phyloP scores from a whole-genome alignment of 2,113 vertebrate species.

The Stegostoma tigrinum region DNA sequence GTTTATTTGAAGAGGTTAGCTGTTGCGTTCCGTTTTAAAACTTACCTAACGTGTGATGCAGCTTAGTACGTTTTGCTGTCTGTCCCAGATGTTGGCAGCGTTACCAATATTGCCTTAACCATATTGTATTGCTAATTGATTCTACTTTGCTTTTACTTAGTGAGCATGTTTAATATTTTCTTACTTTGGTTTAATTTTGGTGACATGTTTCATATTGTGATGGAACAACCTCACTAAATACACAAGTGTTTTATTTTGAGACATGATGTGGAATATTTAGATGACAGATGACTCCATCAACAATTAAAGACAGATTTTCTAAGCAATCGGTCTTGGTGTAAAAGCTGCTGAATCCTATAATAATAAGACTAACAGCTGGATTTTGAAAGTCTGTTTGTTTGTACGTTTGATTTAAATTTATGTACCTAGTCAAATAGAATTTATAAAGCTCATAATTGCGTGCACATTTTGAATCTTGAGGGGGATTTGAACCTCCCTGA shows the following conservation, averaged over 20 bases:
- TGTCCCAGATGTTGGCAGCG: not conserved
- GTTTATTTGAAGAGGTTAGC: not conserved
- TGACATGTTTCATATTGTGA: not conserved
- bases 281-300: not conserved
- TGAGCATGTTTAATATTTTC: not conserved
- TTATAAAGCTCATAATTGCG: not conserved
- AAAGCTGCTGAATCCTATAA: not conserved
- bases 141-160: not conserved
- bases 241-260: not conserved
- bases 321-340: not conserved
- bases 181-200: not conserved
- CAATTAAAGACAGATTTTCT: not conserved
- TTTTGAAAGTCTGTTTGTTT: not conserved
- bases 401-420: not conserved
- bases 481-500: not conserved
- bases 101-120: not conserved
- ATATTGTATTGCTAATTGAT: not conserved
- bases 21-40: not conserved
- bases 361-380: not conserved
- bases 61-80: not conserved
- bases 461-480: not conserved
- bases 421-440: not conserved
- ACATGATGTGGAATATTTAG: not conserved
- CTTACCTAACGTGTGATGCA: not conserved
- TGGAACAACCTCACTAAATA: not conserved